Percentiles rank a stretch among this genome's conserved stretches.
These are phyloP conservation scores for Cyanoramphus novaezelandiae DNA, from an alignment of 2,113 vertebrate species.

Conservation along the genomic window DNA sequence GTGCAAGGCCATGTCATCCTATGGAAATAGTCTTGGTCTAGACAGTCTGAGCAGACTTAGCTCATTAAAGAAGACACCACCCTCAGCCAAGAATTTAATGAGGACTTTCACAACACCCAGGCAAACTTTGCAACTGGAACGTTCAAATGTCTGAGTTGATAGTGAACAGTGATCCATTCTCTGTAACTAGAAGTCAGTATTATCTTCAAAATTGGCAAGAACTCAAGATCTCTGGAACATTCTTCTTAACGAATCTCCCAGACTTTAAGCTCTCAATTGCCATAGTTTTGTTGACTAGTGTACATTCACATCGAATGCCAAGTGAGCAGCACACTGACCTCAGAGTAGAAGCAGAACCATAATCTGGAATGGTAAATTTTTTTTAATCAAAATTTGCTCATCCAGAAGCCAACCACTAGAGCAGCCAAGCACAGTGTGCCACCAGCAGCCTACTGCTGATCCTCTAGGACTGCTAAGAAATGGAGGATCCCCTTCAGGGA, in stretches of 20 bases:
- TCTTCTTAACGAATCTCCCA: background rate
- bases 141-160: background rate
- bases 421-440: background rate
- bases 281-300: background rate
- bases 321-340: background rate
- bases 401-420: background rate
- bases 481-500: background rate
- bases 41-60: slow-evolving; percentile 6
- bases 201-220: background rate
- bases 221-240: background rate
- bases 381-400: background rate
- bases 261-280: background rate
- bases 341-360: background rate
- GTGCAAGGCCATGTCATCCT: background rate
- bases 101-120: background rate
- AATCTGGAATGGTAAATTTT: background rate
- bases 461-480: background rate
- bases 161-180: background rate
- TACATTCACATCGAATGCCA: background rate
- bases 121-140: background rate
- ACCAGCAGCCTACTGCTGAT: background rate
- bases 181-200: background rate
- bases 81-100: background rate
- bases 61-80: slow-evolving; percentile 26
- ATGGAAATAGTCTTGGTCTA: slow-evolving; percentile 40